phyloP scores from a whole-genome alignment of 2,888 invertebrate species.

The Hermaeophaga mercurialis region DNA sequence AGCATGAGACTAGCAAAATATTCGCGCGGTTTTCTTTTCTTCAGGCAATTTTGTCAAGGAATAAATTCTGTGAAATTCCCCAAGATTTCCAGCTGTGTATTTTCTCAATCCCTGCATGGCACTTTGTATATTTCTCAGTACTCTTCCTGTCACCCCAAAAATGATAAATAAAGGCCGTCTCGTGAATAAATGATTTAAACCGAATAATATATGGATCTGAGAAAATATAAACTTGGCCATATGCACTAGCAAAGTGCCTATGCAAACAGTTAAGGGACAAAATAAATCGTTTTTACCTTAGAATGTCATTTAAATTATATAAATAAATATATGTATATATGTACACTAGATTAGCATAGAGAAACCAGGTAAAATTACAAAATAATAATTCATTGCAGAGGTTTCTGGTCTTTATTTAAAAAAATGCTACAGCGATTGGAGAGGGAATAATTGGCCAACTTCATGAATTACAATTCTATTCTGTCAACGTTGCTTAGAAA shows the following conservation, averaged over 20 bases:
- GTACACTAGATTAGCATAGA: too few relatives aligned
- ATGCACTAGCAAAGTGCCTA: not conserved
- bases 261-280: not conserved
- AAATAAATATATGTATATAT: too few relatives aligned
- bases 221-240: not conserved
- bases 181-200: slow-evolving; percentile 6
- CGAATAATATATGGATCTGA: not conserved
- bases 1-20: not conserved
- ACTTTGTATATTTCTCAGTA: slow-evolving; percentile 14
- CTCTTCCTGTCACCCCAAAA: not conserved
- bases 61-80: slow-evolving; percentile 6
- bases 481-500: too few relatives aligned
- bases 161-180: slow-evolving; percentile 16
- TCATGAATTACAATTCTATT: too few relatives aligned
- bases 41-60: not conserved
- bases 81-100: slow-evolving; percentile 15
- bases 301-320: too few relatives aligned
- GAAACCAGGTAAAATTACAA: too few relatives aligned
- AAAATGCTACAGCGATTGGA: too few relatives aligned
- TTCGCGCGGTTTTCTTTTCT: slow-evolving; percentile 1
- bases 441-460: too few relatives aligned
- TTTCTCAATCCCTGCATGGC: slow-evolving; percentile 13
- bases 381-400: too few relatives aligned
- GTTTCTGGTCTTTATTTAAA: too few relatives aligned
- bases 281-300: not conserved